Evolutionary conservation across 2,113 vertebrate species (phyloP).

Genomic region (Cynopterus brachyotis): DNA sequence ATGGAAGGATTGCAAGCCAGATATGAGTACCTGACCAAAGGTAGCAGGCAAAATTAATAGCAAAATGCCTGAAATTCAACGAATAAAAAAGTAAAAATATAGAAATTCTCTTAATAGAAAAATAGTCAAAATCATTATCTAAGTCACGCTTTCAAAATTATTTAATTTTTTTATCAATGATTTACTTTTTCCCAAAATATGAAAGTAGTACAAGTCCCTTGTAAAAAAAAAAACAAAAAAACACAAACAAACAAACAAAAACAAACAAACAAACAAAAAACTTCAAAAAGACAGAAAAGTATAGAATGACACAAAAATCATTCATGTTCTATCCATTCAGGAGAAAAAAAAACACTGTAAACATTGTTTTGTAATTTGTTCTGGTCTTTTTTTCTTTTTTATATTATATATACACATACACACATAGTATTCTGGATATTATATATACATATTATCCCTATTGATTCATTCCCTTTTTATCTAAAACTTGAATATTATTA

Average conservation of each 20-base stretch:
- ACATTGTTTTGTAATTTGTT: neutral
- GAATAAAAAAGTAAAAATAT: neutral
- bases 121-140: neutral
- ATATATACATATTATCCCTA: neutral
- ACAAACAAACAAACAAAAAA: neutral
- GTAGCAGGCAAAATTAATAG: neutral
- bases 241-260: neutral
- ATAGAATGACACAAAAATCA: neutral
- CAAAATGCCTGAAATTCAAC: neutral
- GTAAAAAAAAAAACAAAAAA: neutral
- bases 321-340: neutral
- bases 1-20: neutral
- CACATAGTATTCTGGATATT: too few relatives aligned
- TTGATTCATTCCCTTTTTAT: neutral
- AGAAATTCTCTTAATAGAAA: neutral
- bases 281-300: neutral
- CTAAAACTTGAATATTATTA: neutral
- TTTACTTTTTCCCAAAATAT: neutral
- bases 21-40: neutral
- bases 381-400: neutral
- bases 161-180: neutral
- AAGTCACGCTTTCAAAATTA: conserved; percentile 33
- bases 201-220: neutral
- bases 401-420: neutral
- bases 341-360: neutral